phyloP scores from a whole-genome alignment of 2,888 invertebrate genomes.

The Scaptomyza parva region DNA sequence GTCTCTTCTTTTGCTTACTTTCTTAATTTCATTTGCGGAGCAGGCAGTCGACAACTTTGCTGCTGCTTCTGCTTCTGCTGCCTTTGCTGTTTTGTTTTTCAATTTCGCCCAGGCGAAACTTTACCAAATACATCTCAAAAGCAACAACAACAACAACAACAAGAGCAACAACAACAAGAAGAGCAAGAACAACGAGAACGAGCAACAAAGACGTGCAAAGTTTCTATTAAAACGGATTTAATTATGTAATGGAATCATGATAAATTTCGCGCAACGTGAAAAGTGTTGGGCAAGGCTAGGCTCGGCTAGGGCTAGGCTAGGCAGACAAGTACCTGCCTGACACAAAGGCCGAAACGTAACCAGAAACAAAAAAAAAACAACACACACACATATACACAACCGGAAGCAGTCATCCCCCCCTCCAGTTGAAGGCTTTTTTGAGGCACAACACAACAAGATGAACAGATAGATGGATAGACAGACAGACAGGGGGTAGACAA shows the following conservation, averaged over 20 bases:
- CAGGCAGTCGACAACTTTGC: slow-evolving; percentile 40
- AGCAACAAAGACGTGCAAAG: slow-evolving; percentile 69
- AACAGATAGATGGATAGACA: slow-evolving; percentile 43
- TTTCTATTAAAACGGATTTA: slow-evolving; percentile 83
- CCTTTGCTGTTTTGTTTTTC: slow-evolving; percentile 74
- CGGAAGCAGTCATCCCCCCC: slow-evolving; percentile 2
- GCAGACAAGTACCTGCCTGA: slow-evolving; percentile 51
- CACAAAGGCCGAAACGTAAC: slow-evolving; percentile 53
- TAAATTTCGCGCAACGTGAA: slow-evolving; percentile 81
- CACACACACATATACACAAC: too few relatives aligned
- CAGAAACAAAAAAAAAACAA: slow-evolving; percentile 41
- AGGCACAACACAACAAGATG: slow-evolving; percentile 20
- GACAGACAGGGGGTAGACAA: slow-evolving; percentile 50
- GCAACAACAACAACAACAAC: slow-evolving; percentile 38
- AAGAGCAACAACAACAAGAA: slow-evolving; percentile 51
- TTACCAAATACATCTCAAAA: slow-evolving; percentile 78
- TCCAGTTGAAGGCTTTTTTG: neutral
- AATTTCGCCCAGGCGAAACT: slow-evolving; percentile 73
- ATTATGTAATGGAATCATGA: slow-evolving; percentile 83
- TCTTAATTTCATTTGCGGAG: slow-evolving; percentile 78
- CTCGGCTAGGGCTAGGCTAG: slow-evolving; percentile 57
- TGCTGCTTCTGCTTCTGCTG: slow-evolving; percentile 50
- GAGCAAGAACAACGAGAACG: slow-evolving; percentile 49
- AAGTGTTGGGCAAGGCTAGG: slow-evolving; percentile 68
- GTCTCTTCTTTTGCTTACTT: slow-evolving; percentile 75